A percentile compares a stretch with the other conserved stretches of the same genome.
Conservation (phyloP, 2,888 invertebrate genomes). For the Dryomyza anilis region DNA sequence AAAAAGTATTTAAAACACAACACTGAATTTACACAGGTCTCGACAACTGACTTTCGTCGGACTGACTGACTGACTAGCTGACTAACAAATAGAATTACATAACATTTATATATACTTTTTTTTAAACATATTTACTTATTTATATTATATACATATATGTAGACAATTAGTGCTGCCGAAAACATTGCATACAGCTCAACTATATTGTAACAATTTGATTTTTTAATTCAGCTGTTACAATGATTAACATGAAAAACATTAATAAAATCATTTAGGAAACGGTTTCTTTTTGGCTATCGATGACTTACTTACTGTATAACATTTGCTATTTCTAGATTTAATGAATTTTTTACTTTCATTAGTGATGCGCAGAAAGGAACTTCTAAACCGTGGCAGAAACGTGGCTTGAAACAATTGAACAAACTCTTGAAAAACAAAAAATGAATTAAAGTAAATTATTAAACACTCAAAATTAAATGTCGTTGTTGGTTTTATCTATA, state of each 20-base stretch:
- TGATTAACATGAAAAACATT: background rate
- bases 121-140: slow-evolving; percentile 7
- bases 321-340: background rate
- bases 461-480: background rate
- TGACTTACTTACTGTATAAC: background rate
- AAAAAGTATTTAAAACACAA: background rate
- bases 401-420: background rate
- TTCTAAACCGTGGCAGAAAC: slow-evolving; percentile 29
- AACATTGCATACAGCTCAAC: background rate
- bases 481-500: background rate
- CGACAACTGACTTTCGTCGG: background rate
- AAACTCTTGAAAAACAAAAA: background rate
- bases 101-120: background rate
- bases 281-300: background rate
- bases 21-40: background rate
- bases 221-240: too few relatives aligned
- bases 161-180: background rate
- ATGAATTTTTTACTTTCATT: background rate
- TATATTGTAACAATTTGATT: too few relatives aligned
- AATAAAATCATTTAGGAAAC: background rate
- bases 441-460: background rate
- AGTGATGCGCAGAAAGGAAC: slow-evolving; percentile 22
- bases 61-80: background rate
- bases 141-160: background rate
- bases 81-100: background rate